Evolutionary conservation across 2,113 vertebrate species (phyloP).

Genomic region (Syngnathoides biaculeatus): DNA sequence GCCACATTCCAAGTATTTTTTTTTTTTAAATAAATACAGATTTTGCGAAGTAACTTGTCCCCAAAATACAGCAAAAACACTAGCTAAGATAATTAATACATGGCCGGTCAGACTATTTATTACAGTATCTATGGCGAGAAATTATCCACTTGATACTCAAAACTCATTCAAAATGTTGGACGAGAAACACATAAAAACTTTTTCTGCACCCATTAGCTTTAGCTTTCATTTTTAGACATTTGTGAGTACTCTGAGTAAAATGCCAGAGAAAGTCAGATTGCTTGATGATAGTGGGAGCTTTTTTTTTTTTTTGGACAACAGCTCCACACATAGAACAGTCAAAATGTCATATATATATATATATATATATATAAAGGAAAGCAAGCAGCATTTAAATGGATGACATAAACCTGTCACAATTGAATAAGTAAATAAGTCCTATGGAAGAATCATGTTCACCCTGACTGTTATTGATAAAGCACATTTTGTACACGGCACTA

Average conservation of each 20-base stretch:
- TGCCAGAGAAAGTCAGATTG: conserved; percentile 21
- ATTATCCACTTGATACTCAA: conserved; percentile 17
- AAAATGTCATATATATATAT: conserved; percentile 29
- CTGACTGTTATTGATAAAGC: conserved; percentile 41
- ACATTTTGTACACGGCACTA: conserved; percentile 38
- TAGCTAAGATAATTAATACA: neutral
- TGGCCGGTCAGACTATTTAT: neutral
- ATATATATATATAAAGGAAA: conserved; percentile 10
- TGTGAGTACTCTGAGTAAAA: conserved; percentile 39
- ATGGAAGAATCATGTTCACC: conserved; percentile 49
- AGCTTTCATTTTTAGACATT: conserved; percentile 42
- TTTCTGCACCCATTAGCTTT: neutral
- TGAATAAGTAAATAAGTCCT: conserved; percentile 26
- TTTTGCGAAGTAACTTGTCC: conserved; percentile 28
- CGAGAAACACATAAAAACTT: conserved; percentile 4
- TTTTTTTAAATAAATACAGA: conserved; percentile 3
- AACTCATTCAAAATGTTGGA: conserved; percentile 8
- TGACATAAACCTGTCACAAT: conserved; percentile 48
- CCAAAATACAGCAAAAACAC: conserved; percentile 12
- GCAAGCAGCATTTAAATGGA: conserved; percentile 35
- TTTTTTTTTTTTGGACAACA: neutral
- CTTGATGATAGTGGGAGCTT: conserved; percentile 10
- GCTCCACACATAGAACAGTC: conserved; percentile 24
- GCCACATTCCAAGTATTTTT: conserved; percentile 6
- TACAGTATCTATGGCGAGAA: conserved; percentile 10